phyloP scores from a whole-genome alignment of 2,888 invertebrate genomes.

The Liodrosophila aerea region DNA sequence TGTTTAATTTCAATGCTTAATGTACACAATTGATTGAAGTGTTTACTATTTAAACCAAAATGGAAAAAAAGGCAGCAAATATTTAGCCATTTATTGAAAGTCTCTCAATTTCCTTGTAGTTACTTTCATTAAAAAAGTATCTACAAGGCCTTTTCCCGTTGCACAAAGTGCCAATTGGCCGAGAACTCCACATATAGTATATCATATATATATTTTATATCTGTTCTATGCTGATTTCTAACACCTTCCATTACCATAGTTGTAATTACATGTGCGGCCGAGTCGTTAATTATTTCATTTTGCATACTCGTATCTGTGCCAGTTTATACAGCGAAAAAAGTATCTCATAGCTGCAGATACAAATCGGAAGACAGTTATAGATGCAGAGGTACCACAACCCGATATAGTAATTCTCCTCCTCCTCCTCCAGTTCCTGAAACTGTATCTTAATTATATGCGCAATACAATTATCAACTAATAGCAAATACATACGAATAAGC shows the following conservation, averaged over 20 bases:
- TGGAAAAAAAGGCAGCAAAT: too few species aligned
- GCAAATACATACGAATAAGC: slow-evolving; percentile 24
- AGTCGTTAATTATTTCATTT: slow-evolving; percentile 7
- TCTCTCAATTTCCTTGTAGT: background rate
- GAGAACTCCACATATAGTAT: background rate
- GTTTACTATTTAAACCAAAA: slow-evolving; percentile 45
- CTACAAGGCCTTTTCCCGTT: too few species aligned
- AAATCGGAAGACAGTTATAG: too few species aligned
- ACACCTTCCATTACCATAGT: slow-evolving; percentile 11
- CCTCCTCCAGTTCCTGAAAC: background rate
- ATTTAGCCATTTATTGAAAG: background rate
- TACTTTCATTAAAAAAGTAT: background rate
- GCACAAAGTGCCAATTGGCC: too few species aligned
- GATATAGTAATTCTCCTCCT: too few species aligned
- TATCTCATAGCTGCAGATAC: slow-evolving; percentile 3
- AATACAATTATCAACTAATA: slow-evolving; percentile 32
- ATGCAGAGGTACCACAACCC: too few species aligned
- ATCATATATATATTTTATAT: background rate
- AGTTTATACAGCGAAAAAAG: slow-evolving; percentile 4
- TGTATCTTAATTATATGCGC: slow-evolving; percentile 5
- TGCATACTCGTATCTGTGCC: slow-evolving; percentile 16
- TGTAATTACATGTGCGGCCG: slow-evolving; percentile 9
- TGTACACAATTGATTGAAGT: slow-evolving; percentile 65
- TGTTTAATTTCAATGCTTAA: slow-evolving; percentile 69
- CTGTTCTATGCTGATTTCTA: slow-evolving; percentile 1